A percentile compares a stretch with the other conserved stretches of the same genome.
Evolutionary conservation across 2,113 vertebrate species (phyloP).

Genomic region (Crotalus helleri): DNA sequence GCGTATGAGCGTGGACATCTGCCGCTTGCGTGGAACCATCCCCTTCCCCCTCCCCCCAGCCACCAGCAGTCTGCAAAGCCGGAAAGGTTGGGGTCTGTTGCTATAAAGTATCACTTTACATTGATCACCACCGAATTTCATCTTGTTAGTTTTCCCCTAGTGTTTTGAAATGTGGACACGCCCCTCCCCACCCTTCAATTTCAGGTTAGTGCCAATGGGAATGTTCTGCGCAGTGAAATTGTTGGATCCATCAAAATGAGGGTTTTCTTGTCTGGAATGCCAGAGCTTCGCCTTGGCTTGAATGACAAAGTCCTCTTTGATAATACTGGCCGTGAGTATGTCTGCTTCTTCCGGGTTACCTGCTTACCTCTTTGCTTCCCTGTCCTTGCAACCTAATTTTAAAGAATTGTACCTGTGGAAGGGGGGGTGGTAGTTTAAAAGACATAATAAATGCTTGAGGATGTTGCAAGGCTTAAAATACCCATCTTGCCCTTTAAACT

Average conservation of each 20-base stretch:
- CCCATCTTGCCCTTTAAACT: not conserved
- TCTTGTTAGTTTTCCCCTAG: not conserved
- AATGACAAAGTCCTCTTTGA: slow-evolving; percentile 99
- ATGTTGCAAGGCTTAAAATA: not conserved
- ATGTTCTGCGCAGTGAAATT: slow-evolving; percentile 93
- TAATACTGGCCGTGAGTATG: slow-evolving; percentile 95
- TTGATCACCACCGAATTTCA: not conserved
- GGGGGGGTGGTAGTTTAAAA: not conserved
- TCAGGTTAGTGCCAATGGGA: slow-evolving; percentile 96
- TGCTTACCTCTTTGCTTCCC: not conserved
- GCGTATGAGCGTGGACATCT: too few relatives aligned
- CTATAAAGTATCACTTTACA: not conserved
- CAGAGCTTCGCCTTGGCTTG: slow-evolving; percentile 89
- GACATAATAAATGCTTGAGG: not conserved
- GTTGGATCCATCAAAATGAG: slow-evolving; percentile 99
- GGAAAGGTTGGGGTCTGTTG: too few relatives aligned
- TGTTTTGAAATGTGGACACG: not conserved
- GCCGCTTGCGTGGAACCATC: too few relatives aligned
- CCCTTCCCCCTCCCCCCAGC: too few relatives aligned
- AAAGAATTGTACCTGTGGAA: not conserved
- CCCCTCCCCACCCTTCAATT: rapidly evolving
- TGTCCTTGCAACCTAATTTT: not conserved
- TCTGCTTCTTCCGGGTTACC: rapidly evolving
- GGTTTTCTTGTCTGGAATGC: slow-evolving; percentile 97
- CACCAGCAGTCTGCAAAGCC: too few relatives aligned